Evolutionary conservation across 2,113 vertebrate genomes (phyloP).

Genomic region (Paramisgurnus dabryanus): DNA sequence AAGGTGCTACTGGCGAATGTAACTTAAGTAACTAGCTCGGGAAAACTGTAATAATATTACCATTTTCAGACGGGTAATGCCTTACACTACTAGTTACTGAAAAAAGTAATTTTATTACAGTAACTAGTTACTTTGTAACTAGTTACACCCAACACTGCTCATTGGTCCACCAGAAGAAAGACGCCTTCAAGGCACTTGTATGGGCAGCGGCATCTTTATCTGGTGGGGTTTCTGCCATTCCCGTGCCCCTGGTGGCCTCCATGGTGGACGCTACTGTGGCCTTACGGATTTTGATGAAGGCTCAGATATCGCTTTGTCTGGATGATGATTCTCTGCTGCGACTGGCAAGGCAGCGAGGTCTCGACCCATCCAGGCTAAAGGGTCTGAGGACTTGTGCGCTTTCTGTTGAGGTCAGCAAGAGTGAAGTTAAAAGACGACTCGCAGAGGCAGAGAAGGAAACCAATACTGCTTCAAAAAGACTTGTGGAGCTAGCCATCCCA

Average conservation of each 20-base stretch:
- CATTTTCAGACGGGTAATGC: too few relatives aligned
- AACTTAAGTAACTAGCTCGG: too few relatives aligned
- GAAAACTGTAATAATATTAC: too few relatives aligned
- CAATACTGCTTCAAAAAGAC: conserved; percentile 47
- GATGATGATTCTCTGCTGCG: conserved; percentile 65
- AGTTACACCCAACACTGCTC: too few relatives aligned
- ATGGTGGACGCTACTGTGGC: conserved; percentile 71
- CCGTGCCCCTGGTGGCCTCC: conserved; percentile 71
- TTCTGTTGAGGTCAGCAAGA: conserved; percentile 69
- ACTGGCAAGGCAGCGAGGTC: conserved; percentile 58
- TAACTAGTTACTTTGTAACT: too few relatives aligned
- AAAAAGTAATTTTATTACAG: too few relatives aligned
- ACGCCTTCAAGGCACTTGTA: conserved; percentile 69
- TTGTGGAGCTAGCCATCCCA: conserved; percentile 71
- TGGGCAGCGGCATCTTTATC: conserved; percentile 74
- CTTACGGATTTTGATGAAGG: conserved; percentile 68
- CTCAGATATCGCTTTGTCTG: conserved; percentile 67
- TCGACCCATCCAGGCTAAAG: conserved; percentile 58
- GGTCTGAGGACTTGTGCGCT: conserved; percentile 62
- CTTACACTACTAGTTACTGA: too few relatives aligned
- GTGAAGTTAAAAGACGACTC: conserved; percentile 65
- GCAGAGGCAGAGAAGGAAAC: conserved; percentile 64
- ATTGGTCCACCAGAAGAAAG: conserved; percentile 68
- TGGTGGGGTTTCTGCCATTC: conserved; percentile 68
- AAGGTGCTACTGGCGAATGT: too few relatives aligned